These are phyloP conservation scores for Pristionchus arcanus DNA, from an alignment of 2,888 invertebrate genomes.

Conservation along the genomic window DNA sequence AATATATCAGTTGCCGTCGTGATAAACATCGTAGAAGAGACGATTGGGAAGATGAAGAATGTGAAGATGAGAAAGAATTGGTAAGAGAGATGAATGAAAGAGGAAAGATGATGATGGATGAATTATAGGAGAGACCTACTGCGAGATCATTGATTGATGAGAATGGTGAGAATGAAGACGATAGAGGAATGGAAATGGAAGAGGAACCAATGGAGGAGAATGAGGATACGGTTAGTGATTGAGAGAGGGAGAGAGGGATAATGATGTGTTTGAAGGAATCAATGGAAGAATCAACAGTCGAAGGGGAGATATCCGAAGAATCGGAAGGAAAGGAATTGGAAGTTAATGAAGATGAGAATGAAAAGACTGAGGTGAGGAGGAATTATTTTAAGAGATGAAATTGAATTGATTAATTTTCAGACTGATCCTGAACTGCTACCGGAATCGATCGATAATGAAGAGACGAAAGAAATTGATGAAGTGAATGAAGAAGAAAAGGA, in stretches of 20 bases:
- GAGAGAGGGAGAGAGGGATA: not conserved
- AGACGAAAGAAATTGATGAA: not conserved
- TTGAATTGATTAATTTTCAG: not conserved
- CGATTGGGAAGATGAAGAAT: constrained; percentile 22
- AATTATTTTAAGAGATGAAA: not conserved
- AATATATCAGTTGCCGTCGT: constrained; percentile 12
- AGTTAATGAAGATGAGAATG: constrained; percentile 6
- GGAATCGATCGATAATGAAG: not conserved
- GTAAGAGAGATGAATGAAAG: not conserved
- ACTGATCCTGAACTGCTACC: constrained; percentile 9
- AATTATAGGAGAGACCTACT: constrained; percentile 4
- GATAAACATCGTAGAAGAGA: constrained; percentile 29
- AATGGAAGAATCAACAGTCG: not conserved
- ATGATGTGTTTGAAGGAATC: not conserved
- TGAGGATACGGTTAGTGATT: not conserved
- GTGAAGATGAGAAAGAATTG: constrained; percentile 23
- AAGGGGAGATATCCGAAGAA: not conserved
- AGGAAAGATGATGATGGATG: not conserved
- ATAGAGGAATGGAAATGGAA: not conserved
- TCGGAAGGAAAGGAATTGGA: constrained; percentile 4
- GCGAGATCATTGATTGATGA: not conserved
- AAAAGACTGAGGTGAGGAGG: constrained; percentile 33
- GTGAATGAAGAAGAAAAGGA: not conserved
- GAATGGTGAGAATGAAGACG: not conserved
- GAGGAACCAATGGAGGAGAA: constrained; percentile 23